Conservation (phyloP, 1,140 invertebrate species). For the Scaptomyza hsui region DNA sequence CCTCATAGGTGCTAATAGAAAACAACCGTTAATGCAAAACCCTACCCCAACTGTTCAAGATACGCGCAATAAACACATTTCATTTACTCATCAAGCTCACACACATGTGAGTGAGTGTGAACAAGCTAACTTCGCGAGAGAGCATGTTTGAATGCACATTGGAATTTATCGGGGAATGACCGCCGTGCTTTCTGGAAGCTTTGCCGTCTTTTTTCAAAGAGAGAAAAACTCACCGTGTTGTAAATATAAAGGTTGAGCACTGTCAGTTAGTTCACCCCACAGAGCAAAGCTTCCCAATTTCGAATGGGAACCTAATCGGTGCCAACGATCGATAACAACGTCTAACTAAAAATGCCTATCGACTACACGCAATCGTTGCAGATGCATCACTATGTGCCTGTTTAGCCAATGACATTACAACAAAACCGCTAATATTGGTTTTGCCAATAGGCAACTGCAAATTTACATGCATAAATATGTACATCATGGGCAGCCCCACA, state of each 20-base stretch:
- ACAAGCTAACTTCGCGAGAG: slow-evolving; percentile 18
- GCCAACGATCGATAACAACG: slow-evolving; percentile 37
- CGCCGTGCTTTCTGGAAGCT: slow-evolving; percentile 34
- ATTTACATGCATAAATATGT: slow-evolving; percentile 1
- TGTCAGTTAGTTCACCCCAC: slow-evolving; percentile 9
- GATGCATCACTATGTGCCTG: slow-evolving; percentile 23
- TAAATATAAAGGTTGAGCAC: slow-evolving; percentile 9
- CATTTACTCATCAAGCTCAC: slow-evolving; percentile 5
- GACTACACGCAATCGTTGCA: slow-evolving; percentile 7
- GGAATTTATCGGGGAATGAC: slow-evolving; percentile 42
- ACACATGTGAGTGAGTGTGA: slow-evolving; percentile 13
- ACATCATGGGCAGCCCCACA: slow-evolving; percentile 23
- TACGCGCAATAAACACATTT: slow-evolving; percentile 75
- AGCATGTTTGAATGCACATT: slow-evolving; percentile 58
- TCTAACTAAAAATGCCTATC: background rate
- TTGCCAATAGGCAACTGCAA: slow-evolving; percentile 22
- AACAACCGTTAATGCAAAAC: slow-evolving; percentile 29
- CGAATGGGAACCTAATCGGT: slow-evolving; percentile 17
- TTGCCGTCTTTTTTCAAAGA: slow-evolving; percentile 25
- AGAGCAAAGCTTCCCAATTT: slow-evolving; percentile 20
- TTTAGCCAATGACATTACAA: slow-evolving; percentile 28
- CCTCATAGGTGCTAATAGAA: slow-evolving; percentile 6
- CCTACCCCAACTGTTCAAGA: slow-evolving; percentile 61
- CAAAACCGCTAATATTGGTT: slow-evolving; percentile 39
- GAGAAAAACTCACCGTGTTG: slow-evolving; percentile 7